Base-by-base conservation (phyloP, 2,888 invertebrate species). In the Euproctis similis region DNA sequence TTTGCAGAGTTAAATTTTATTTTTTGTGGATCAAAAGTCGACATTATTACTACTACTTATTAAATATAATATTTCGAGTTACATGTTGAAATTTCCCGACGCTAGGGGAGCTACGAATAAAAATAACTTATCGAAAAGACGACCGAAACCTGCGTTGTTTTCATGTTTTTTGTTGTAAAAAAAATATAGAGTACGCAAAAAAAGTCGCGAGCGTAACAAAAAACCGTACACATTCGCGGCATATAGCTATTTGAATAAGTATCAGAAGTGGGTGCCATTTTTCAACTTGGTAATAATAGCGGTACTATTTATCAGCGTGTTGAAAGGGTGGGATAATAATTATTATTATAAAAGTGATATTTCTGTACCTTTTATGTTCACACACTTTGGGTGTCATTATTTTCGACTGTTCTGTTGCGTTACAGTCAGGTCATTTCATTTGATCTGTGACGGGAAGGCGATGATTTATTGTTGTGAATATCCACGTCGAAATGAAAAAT, bases 401-500 rank as follows among this genome's bases (percentile, higher is more conserved):
- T 74, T 75, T 72, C 67, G 51, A 56, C 62, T 54, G 68, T 63
- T 65, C 2, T 59, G 62, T 64, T 67, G 57, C 63, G 65, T 69
- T 62, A 65, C 69, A 66, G 69, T 72, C 42, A 64, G 73, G 73
- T 76, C 73, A 75, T 74, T 74, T 63, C 67, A 69, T n/a, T n/a
- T n/a, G n/a, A n/a, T n/a, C n/a, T n/a, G 72, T 69, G 60, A 68
- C 66, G 59, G 65, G 67, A 11, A 13, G 71, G 71, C 44, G 59
- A 70, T 84, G 82, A 84, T 84, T 80, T 81, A 84, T 82, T 68
- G 66, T 77, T 62, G 55, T 61, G 77, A 84, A 81, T 81, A 84
- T 82, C 80, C 81, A 81, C 80, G 80, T 76, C 75, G 68, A 61
- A 69, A 81, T 82, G 82, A 84, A 81, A 81, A 81, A 81, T 80